Base-by-base conservation (phyloP, 2,113 vertebrate genomes). In the Bujurquina vittata region DNA sequence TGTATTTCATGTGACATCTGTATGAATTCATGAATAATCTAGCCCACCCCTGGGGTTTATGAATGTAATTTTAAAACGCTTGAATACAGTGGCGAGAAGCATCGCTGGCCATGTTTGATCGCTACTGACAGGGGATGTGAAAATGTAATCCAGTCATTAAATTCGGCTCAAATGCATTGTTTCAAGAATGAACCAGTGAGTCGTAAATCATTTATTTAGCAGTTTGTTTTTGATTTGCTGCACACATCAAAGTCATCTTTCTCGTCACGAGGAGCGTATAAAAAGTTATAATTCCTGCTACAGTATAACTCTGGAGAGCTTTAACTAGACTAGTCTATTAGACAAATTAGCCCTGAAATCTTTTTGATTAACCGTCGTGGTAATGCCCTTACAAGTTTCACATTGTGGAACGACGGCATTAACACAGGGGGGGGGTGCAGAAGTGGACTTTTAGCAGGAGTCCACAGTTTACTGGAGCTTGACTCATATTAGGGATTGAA, bases 11-110 rank as follows among this genome's bases (percentile, higher is more conserved):
- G 77, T 87, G 89, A 91, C 89, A 85, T 65, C 72, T 82, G 81
- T 12, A 77, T 74, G 79, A 85, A 89, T 75, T 85, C 81, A 89
- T 93, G 86, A 90, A 92, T 91, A 91, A 83, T 59, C 49, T 17
- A 80, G 18, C 33, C 2, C 46, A 14, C 29, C 80, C 74, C 33
- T 35, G 15, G 43, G 84, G 59, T 74, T 78, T 61, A 33, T 80
- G 61, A 80, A 85, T 85, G 57, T 57, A 9, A 83, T 69, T 75
- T 76, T 17, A 49, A 87, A 88, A 69, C 3, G 37, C 55, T 60
- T 49, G 43, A 43, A 26, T 43, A 37, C 79, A 31, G 79, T 29
- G 3, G 56, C 29, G 80, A 67, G 79, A 83, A 1, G 81, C 63
- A 57, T 58, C 69, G 14, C 11, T 75, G 37, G 14, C 33, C 17